These are phyloP conservation scores for Ammodramus savannarum DNA, from an alignment of 2,113 vertebrate species.

Conservation along the genomic window DNA sequence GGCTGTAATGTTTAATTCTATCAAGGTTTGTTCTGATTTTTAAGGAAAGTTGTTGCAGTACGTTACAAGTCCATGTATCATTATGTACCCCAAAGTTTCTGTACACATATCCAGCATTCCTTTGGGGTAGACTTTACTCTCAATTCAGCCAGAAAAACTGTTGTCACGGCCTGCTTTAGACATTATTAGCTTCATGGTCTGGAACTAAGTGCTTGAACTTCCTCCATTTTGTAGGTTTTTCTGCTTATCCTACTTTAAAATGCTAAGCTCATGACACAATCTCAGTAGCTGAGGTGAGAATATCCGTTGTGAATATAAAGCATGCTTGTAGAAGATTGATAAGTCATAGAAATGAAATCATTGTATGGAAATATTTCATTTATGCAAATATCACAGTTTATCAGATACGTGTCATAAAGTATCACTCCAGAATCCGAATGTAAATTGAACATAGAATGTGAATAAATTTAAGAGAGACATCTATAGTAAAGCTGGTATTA, in stretches of 20 bases:
- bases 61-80: not conserved
- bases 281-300: not conserved
- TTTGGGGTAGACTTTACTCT: not conserved
- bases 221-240: not conserved
- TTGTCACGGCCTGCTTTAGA: not conserved
- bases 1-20: not conserved
- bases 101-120: not conserved
- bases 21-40: not conserved
- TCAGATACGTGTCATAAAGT: not conserved
- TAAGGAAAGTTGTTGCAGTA: not conserved
- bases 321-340: not conserved
- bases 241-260: not conserved
- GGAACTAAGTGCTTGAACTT: not conserved
- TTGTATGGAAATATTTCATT: not conserved
- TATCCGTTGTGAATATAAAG: not conserved
- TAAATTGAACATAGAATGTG: not conserved
- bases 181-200: not conserved
- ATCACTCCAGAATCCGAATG: not conserved
- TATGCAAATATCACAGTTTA: not conserved
- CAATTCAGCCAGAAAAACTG: not conserved
- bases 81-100: not conserved
- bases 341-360: not conserved
- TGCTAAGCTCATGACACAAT: not conserved
- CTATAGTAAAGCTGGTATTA: not conserved
- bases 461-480: not conserved